These are phyloP conservation scores for Porites divaricata DNA, from an alignment of 92 coral and sea anemone species.

Conservation along the genomic window DNA sequence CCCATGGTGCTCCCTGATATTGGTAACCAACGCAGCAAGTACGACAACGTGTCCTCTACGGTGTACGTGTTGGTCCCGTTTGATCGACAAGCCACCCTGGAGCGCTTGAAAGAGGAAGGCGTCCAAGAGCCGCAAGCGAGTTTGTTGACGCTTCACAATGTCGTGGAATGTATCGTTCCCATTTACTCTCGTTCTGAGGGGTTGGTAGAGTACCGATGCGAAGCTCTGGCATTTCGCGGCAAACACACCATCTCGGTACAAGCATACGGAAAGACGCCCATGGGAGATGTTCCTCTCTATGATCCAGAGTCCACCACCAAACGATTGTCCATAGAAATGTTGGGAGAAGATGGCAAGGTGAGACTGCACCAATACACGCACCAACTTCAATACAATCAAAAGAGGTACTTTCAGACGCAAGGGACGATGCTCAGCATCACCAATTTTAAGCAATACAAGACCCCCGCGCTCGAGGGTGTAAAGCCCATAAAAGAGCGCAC, in stretches of 20 bases:
- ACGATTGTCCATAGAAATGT: background rate
- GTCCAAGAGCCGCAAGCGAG: background rate
- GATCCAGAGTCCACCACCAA: slow-evolving; percentile 22
- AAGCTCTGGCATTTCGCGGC: slow-evolving; percentile 7
- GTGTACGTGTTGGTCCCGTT: slow-evolving; percentile 2
- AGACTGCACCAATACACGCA: slow-evolving; percentile 3
- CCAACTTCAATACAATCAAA: background rate
- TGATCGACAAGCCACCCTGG: slow-evolving; percentile 6
- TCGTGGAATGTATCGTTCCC: slow-evolving; percentile 12
- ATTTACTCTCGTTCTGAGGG: background rate
- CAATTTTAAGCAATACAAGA: slow-evolving; percentile 5
- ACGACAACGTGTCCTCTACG: background rate
- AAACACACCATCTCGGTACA: slow-evolving; percentile 16
- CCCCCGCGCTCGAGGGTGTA: background rate
- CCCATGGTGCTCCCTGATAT: background rate
- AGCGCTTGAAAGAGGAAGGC: background rate
- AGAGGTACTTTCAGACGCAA: background rate
- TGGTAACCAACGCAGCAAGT: slow-evolving; percentile 10
- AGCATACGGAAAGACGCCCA: background rate
- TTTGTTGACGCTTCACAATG: slow-evolving; percentile 2
- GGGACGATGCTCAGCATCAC: slow-evolving; percentile 9
- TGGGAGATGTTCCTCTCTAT: background rate
- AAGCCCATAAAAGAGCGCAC: background rate
- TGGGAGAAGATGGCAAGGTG: background rate
- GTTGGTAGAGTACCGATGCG: slow-evolving; percentile 9